Base-by-base conservation (phyloP, 2,797 vertebrate species). In the Enteromius anoplus region DNA sequence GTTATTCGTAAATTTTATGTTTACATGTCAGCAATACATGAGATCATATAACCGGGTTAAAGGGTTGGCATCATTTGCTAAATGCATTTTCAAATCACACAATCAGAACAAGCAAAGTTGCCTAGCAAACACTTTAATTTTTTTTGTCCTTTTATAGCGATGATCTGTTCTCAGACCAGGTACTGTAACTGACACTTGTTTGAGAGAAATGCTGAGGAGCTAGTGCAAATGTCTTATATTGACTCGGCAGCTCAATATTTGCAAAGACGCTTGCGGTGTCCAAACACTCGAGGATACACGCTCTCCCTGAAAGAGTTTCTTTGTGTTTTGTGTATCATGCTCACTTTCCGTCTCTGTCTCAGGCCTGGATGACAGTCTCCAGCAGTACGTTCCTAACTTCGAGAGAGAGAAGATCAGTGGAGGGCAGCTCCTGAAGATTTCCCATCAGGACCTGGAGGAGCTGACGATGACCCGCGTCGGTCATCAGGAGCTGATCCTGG, bases 401-500 rank as follows among this genome's bases (percentile, higher is more conserved):
- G 97, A 96, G 89, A 92, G 86, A 51, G 96, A 96, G 92, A 96
- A 96, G 93, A 96, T 99, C 75, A 94, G 96, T 1, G 98, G 98
- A 15, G 96, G 97, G 81, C 95, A 95, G 85, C 95, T 99, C 85
- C 92, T 99, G 23, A 91, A 94, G 88, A 94, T 97, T 88, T 95
- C 96, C 83, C 96, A 98, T 86, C 97, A 97, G 91, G 96, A 99
- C 75, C 94, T 99, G 17, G 95, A 97, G 90, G 92, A 95, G 37
- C 91, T 99, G 85, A 95, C 96, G 0, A 90, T 98, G 87, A 91
- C 93, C 0, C 92, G 97, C 3, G 96, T 98, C 0, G 97, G 97
- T 68, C 97, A 99, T 89, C 98, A 99, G 92, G 97, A 99, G 86
- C 95, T 99, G 64, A 93, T 98, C 84, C 92, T 98, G 88, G 98